Base-by-base conservation (phyloP, 2,888 invertebrate genomes). In the Drosophila paracracens region DNA sequence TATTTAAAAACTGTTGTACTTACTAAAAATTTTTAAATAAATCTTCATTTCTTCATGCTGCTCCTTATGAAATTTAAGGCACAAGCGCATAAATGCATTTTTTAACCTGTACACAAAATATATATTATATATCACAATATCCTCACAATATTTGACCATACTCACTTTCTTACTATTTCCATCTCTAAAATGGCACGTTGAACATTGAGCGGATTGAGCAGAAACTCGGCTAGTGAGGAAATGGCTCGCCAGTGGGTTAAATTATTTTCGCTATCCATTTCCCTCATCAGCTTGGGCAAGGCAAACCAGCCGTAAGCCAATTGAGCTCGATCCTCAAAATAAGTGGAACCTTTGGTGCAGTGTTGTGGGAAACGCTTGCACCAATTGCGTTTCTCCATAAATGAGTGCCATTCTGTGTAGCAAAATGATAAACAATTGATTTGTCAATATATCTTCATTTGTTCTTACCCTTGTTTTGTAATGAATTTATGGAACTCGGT, bases 81-180 rank as follows among this genome's bases (percentile, higher is more conserved):
- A 71, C 58, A 62, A 62, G 1, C 89, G 76, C 79, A 88, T 64
- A 43, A 88, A 88, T 0, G 89, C 72, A 21, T 88, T 88, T 46
- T 88, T 87, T 0, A 89, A 58, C 33, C 87, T 87, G 25, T 1
- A 62, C 43, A 35, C 16, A 5, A 16, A 4, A 6, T 13, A 25
- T 25, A 25, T 25, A 25, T 25, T 25, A 25, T 25, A 25, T 25
- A 25, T 25, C 25, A 25, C 25, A 25, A 25, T 25, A 25, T 25
- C 25, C 2, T 25, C 25, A 25, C 2, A 25, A 25, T 25, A 46
- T 46, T 16, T 25, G 4, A 16, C 0, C 8, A 25, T 16, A 53
- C 87, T 66, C 51, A 92, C 92, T 88, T 91, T 71, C 90, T 79
- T 0, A 92, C 90, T 21, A 93, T 84, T 11, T 90, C 86, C 68